A percentile compares a stretch with the other conserved stretches of the same genome.
phyloP scores from a whole-genome alignment of 2,797 vertebrate species.

The Pseudochaenichthys georgianus region DNA sequence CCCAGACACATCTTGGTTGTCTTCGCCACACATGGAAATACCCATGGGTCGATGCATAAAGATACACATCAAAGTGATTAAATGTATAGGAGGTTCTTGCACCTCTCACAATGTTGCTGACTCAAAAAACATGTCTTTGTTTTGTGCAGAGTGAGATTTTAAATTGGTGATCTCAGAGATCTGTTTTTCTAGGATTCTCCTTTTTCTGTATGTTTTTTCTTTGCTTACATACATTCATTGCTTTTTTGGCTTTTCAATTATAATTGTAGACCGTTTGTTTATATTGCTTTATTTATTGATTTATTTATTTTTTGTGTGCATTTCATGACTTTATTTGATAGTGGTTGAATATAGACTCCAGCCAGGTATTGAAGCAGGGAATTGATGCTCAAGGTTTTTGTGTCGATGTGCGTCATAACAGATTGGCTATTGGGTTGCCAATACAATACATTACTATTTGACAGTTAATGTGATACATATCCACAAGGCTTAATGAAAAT shows the following conservation, averaged over 20 bases:
- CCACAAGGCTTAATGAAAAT: neutral
- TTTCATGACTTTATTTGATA: too few species aligned
- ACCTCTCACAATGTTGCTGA: constrained; percentile 59
- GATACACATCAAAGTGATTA: constrained; percentile 64
- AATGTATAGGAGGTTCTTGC: constrained; percentile 47
- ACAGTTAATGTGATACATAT: neutral
- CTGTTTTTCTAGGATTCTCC: neutral
- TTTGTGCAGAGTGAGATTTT: constrained; percentile 28
- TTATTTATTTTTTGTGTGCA: too few species aligned
- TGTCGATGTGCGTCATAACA: too few species aligned
- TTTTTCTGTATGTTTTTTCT: neutral
- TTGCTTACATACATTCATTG: too few species aligned
- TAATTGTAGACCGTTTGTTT: neutral
- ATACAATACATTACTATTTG: neutral
- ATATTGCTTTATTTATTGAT: too few species aligned
- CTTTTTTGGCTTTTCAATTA: neutral
- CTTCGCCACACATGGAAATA: constrained; percentile 33
- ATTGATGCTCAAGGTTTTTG: too few species aligned
- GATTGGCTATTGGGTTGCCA: too few species aligned
- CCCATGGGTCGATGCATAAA: constrained; percentile 44
- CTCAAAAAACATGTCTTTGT: constrained; percentile 40
- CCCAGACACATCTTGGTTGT: constrained; percentile 29
- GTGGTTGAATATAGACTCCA: too few species aligned
- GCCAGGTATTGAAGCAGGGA: too few species aligned
- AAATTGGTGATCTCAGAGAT: constrained; percentile 20